These are phyloP conservation scores for Stegodyphus mimosarum DNA, from an alignment of 1,140 invertebrate genomes.

Conservation along the genomic window DNA sequence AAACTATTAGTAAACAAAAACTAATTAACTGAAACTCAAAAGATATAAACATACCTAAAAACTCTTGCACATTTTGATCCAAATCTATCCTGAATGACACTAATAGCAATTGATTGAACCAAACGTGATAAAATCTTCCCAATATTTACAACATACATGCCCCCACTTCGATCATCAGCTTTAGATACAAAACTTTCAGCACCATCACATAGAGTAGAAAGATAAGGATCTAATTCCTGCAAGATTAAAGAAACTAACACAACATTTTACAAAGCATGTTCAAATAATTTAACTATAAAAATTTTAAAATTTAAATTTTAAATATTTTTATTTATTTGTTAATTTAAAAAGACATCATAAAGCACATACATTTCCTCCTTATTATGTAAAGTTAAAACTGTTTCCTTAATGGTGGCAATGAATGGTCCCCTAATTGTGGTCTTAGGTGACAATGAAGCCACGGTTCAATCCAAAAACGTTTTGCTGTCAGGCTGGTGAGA, in stretches of 20 bases:
- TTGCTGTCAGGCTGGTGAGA: no score
- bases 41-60: constrained; percentile 73
- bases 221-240: constrained; percentile 83
- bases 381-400: no score
- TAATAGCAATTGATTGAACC: constrained; percentile 78
- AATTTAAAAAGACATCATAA: no score
- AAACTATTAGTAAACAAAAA: background rate
- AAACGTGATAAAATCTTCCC: constrained; percentile 75
- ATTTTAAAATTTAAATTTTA: no score
- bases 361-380: no score
- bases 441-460: no score
- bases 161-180: constrained; percentile 81
- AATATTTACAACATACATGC: constrained; percentile 79
- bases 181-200: constrained; percentile 78
- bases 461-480: no score
- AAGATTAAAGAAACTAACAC: background rate
- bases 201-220: constrained; percentile 81
- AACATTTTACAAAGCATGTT: no score
- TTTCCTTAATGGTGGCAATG: no score
- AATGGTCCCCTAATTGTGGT: no score
- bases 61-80: constrained; percentile 87
- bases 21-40: background rate
- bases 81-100: constrained; percentile 83
- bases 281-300: no score
- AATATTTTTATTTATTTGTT: no score